A percentile compares a stretch with the other conserved stretches of the same genome.
phyloP scores from a whole-genome alignment of 2,888 invertebrate genomes.

The Leptinotarsa juncta region DNA sequence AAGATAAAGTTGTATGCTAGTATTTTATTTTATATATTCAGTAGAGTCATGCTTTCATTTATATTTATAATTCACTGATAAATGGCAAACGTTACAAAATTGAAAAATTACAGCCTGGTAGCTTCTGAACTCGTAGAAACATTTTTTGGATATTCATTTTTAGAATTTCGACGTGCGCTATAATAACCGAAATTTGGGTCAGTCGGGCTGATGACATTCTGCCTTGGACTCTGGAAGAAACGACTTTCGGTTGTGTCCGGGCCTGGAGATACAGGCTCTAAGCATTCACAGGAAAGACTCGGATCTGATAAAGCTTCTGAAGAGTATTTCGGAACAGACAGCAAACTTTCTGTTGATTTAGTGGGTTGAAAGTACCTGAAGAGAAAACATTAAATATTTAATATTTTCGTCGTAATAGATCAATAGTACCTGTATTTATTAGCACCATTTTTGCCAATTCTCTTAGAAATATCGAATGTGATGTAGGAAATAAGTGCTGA shows the following conservation, averaged over 20 bases:
- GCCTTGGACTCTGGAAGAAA: slow-evolving; percentile 63
- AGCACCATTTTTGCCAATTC: no score
- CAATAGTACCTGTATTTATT: no score
- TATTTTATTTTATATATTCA: slow-evolving; percentile 2
- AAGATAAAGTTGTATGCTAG: no score
- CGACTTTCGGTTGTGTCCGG: slow-evolving; percentile 57
- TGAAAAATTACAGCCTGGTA: slow-evolving; percentile 71
- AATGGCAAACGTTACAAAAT: slow-evolving; percentile 6
- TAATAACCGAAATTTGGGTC: slow-evolving; percentile 66
- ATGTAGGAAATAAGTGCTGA: no score
- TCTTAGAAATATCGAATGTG: no score
- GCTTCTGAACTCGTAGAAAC: slow-evolving; percentile 76
- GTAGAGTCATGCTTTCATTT: background rate
- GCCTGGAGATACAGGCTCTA: slow-evolving; percentile 63
- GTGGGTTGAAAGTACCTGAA: slow-evolving; percentile 72
- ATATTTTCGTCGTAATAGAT: background rate
- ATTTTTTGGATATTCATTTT: slow-evolving; percentile 68
- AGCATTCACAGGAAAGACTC: slow-evolving; percentile 79
- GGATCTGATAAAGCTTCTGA: slow-evolving; percentile 75
- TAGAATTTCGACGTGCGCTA: slow-evolving; percentile 65
- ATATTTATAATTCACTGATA: background rate
- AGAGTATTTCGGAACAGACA: slow-evolving; percentile 76
- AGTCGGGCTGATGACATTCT: slow-evolving; percentile 63
- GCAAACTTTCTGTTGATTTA: slow-evolving; percentile 85
- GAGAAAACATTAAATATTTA: background rate